Percentiles rank a stretch among this genome's conserved stretches.
These are phyloP conservation scores for Drosophila flavopinicola DNA, from an alignment of 2,888 invertebrate genomes.

Conservation along the genomic window DNA sequence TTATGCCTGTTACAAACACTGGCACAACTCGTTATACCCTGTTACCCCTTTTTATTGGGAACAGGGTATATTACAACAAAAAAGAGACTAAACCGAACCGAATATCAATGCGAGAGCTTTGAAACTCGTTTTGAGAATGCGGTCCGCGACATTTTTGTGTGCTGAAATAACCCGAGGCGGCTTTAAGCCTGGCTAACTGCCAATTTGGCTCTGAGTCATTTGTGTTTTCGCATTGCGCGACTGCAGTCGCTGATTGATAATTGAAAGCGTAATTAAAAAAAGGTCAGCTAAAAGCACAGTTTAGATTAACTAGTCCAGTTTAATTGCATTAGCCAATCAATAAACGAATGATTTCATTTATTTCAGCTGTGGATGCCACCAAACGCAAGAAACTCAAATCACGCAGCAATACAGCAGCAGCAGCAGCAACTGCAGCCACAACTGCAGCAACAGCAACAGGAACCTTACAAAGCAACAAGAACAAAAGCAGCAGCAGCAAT, in stretches of 20 bases:
- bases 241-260: constrained; percentile 45
- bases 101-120: constrained; percentile 38
- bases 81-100: constrained; percentile 28
- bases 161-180: constrained; percentile 50
- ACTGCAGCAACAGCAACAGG: constrained; percentile 19
- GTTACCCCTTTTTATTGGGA: background rate
- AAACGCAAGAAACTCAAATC: constrained; percentile 84
- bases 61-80: constrained; percentile 8
- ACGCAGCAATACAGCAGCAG: constrained; percentile 67
- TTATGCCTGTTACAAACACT: no score
- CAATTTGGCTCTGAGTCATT: constrained; percentile 61
- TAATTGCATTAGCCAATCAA: constrained; percentile 25
- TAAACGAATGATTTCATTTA: constrained; percentile 15
- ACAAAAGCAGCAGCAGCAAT: constrained; percentile 52
- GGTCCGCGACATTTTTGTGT: constrained; percentile 61
- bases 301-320: constrained; percentile 2
- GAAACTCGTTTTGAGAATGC: constrained; percentile 64
- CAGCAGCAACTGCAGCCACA: constrained; percentile 36
- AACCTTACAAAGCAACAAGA: constrained; percentile 20
- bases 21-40: no score
- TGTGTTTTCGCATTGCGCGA: constrained; percentile 55
- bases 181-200: constrained; percentile 33
- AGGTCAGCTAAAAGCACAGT: background rate
- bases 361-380: constrained; percentile 73
- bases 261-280: constrained; percentile 3